These are phyloP conservation scores for Amblyopsis hoosieri DNA, from an alignment of 2,797 vertebrate species.

Conservation along the genomic window DNA sequence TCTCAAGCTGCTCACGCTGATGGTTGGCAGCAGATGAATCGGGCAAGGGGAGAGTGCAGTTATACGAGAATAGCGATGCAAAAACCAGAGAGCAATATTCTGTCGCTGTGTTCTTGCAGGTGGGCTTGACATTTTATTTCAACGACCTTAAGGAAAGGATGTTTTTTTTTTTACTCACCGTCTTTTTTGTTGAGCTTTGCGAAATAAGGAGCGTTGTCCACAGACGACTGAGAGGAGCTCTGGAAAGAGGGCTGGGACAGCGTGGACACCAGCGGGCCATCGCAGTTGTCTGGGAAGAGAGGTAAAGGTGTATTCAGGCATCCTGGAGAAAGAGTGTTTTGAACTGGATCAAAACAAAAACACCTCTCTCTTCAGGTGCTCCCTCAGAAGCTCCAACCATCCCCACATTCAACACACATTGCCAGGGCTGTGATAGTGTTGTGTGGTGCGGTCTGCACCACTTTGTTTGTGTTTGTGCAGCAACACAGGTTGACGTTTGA, in stretches of 20 bases:
- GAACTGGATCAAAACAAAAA: background rate
- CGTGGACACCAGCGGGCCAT: conserved; percentile 76
- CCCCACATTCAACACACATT: no score
- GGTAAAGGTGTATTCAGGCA: conserved; percentile 22
- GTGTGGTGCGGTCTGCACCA: no score
- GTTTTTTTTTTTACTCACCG: conserved; percentile 77
- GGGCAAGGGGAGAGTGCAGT: background rate
- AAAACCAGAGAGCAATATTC: background rate
- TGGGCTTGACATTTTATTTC: background rate
- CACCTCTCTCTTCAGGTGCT: background rate
- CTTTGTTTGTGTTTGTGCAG: no score
- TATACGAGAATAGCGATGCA: background rate
- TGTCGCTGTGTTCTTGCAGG: background rate
- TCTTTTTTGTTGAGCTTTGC: conserved; percentile 90
- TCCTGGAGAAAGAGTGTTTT: background rate
- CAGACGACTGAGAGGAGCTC: conserved; percentile 84
- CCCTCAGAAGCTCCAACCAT: no score
- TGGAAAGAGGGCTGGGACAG: conserved; percentile 82
- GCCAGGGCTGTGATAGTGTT: no score
- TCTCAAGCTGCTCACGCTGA: background rate
- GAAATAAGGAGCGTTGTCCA: conserved; percentile 81
- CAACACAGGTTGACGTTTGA: no score
- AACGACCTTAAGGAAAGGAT: background rate
- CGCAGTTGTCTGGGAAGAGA: conserved; percentile 81
- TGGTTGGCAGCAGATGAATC: background rate